These are phyloP conservation scores for Heliconius himera DNA, from an alignment of 1,140 invertebrate genomes.

Conservation along the genomic window DNA sequence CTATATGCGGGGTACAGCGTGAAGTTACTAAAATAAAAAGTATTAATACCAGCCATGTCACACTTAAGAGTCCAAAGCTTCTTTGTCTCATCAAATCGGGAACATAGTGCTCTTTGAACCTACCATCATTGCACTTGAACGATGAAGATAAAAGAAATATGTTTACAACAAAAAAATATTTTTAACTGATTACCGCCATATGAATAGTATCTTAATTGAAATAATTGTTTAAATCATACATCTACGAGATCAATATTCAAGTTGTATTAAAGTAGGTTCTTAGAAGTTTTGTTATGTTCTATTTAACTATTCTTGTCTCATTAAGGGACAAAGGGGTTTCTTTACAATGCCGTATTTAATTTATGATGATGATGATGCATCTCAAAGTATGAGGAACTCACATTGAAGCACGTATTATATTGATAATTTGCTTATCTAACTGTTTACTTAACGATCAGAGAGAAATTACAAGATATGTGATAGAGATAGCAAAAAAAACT, in stretches of 20 bases:
- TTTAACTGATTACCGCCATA: background rate
- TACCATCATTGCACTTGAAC: background rate
- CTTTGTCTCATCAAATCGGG: background rate
- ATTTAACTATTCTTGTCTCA: conserved; percentile 26
- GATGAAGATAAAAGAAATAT: background rate
- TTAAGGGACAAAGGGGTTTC: conserved; percentile 21
- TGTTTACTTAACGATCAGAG: conserved; percentile 53
- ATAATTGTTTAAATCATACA: background rate
- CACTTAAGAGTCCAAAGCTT: no score
- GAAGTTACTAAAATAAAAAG: no score
- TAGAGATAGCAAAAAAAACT: conserved; percentile 39
- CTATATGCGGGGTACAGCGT: no score
- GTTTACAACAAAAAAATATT: background rate
- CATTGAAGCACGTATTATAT: conserved; percentile 55
- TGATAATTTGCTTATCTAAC: conserved; percentile 53
- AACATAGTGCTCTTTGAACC: background rate
- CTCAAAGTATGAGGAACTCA: conserved; percentile 20
- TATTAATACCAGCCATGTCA: no score
- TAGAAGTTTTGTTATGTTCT: background rate
- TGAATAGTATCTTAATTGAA: conserved; percentile 8
- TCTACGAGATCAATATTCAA: background rate
- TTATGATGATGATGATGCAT: conserved; percentile 33
- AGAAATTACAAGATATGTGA: conserved; percentile 49
- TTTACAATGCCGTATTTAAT: conserved; percentile 24
- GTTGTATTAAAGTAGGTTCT: background rate